Base-by-base conservation (phyloP, 2,888 invertebrate species). In the Machimus rusticus region DNA sequence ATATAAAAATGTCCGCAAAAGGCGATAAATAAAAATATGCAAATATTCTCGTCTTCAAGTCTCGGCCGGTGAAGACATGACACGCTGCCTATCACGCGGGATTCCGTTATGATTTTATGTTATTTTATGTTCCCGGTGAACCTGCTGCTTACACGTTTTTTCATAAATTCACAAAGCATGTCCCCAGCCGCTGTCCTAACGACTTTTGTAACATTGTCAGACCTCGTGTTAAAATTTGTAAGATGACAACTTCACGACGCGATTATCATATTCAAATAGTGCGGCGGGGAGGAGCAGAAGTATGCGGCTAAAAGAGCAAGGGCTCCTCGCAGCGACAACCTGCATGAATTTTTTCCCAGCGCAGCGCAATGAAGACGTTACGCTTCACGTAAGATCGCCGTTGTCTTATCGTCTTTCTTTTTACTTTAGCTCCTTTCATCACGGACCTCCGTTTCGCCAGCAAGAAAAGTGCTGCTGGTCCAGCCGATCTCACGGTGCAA, bases 211-310 rank as follows among this genome's bases (percentile, higher is more conserved):
- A 89, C 89, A 89, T 88, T 89, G 89, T 89, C 89, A 89, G 89
- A 89, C 89, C 89, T 89, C 90, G 90, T 90, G 90, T 90, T 90
- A 90, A 90, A 90, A 90, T 90, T 90, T 90, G 90, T 90, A 89
- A 89, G 89, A 90, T 90, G 90, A 90, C 90, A 90, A 90, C 90
- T 90, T 90, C 90, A 90, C 90, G 90, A 90, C 89, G 89, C 88
- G 90, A 90, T 90, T 90, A 90, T 90, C 90, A 90, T 90, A 90
- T 90, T 90, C 89, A 89, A 90, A 90, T 90, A 88, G 88, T 87
- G 87, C 88, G 82, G 88, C 51, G 87, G 85, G 46, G 39, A 39
- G 85, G 46, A 88, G 89, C 78, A 86, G 87, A 87, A 81, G 31
- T 86, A 86, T 87, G 74, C 86, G 14, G 86, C 87, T 46, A 46